These are phyloP conservation scores for Hirtodrosophila trivittata DNA, from an alignment of 2,888 invertebrate genomes.

Conservation along the genomic window DNA sequence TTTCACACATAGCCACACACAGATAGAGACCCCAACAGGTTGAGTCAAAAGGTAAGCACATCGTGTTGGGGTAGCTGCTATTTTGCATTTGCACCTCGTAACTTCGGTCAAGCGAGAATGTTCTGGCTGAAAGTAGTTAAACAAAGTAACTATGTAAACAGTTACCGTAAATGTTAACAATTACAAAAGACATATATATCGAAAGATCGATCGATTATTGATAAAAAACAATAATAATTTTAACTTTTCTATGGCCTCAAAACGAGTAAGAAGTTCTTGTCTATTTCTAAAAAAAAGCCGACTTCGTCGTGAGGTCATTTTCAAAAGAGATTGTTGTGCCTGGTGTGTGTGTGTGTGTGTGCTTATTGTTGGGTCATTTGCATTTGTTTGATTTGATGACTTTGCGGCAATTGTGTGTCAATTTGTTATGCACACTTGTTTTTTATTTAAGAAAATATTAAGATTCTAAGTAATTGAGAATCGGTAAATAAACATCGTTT, in stretches of 20 bases:
- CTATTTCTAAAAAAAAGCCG: no score
- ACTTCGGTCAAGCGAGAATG: constrained; percentile 24
- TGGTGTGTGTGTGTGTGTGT: constrained; percentile 1
- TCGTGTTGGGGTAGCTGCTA: constrained; percentile 13
- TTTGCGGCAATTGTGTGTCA: not conserved
- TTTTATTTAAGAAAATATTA: no score
- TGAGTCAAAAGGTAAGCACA: no score
- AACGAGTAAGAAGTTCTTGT: no score
- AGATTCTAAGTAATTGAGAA: not conserved
- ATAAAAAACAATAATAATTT: no score
- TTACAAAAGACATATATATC: no score
- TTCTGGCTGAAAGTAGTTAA: constrained; percentile 23
- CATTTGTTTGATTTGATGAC: constrained; percentile 2
- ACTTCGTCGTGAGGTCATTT: no score
- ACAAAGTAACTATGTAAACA: constrained; percentile 1
- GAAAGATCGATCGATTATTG: no score
- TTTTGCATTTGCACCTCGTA: constrained; percentile 1
- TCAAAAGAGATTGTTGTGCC: no score
- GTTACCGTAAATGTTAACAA: no score
- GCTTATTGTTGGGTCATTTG: constrained; percentile 14
- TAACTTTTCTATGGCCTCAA: no score
- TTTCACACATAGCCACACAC: not conserved
- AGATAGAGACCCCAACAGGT: constrained; percentile 9
- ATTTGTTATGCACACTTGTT: constrained; percentile 13
- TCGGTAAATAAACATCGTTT: not conserved